Evolutionary conservation across 2,113 vertebrate genomes (phyloP), one percentile per base, ranked within the genome.

Genomic region (Numida meleagris): DNA sequence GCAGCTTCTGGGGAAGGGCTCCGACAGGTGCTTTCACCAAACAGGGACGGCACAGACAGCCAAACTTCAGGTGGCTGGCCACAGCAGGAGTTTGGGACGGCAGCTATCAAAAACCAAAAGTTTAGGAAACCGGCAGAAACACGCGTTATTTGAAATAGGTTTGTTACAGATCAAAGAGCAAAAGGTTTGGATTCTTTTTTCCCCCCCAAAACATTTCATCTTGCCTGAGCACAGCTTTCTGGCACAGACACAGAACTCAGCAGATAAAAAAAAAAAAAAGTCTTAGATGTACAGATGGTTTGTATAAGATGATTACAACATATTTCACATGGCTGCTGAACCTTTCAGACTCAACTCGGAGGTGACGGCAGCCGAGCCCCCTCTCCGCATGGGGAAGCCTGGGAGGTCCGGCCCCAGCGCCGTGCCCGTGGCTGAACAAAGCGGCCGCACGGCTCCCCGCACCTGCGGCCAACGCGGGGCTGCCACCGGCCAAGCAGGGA

Each of bases 231-330:
- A 61, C 71, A 71, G 68, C 31, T 70, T 62, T 45, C 65, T 58
- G 59, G 51, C 51, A 66, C 17, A 73, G 71, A 67, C 11, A 7
- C 43, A 71, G 57, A 66, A 42, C 11, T 55, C 0, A 0, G 50
- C 50, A 82, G 68, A 68, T 12, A 40, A 91, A 53, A 53, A 51
- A 89, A 20, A 27, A 14, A 63, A 40, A 75, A n/a, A 42, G 16
- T 12, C 78, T 89, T 42, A n/a, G 78, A 7, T 2, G 65, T 92
- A 94, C 94, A 97, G 95, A 97, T 95, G 96, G 95, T 84, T 96
- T n/a, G 14, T 72, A 23, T 46, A 83, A 92, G 68, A 87, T 14
- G 62, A 94, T 96, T 75, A 74, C 40, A 55, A 50, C 15, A 1
- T 80, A 36, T 85, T 90, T 91, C 88, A 82, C 75, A 82, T 2